phyloP scores from a whole-genome alignment of 2,888 invertebrate species.

The Nipponacmea schrenckii region DNA sequence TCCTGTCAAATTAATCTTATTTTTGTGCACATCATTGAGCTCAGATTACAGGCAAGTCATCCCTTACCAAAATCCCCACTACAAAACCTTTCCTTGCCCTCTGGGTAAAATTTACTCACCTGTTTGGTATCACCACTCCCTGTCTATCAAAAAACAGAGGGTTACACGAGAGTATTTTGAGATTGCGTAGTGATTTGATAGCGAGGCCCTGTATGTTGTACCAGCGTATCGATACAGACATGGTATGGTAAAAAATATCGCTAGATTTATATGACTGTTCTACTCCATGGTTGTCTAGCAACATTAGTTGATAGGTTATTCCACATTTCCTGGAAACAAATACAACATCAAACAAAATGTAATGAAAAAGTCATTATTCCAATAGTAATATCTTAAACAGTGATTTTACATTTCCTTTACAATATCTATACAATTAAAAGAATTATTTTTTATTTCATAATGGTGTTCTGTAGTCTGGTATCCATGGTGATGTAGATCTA shows the following conservation, averaged over 20 bases:
- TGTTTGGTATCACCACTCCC: conserved; percentile 48
- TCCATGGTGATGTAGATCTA: too few relatives aligned
- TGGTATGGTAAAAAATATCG: conserved; percentile 51
- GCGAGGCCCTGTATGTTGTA: conserved; percentile 48
- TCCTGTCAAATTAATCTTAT: too few relatives aligned
- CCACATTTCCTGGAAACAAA: conserved; percentile 41
- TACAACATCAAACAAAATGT: neutral
- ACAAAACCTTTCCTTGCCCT: too few relatives aligned
- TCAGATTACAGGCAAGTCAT: too few relatives aligned
- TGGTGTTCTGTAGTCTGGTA: too few relatives aligned
- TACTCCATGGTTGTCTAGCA: conserved; percentile 44
- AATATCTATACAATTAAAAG: too few relatives aligned
- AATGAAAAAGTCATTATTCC: neutral
- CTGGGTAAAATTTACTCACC: conserved; percentile 36
- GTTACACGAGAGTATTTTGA: conserved; percentile 54
- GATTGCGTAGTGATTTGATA: conserved; percentile 39
- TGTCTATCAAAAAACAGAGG: conserved; percentile 59
- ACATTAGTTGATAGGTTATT: conserved; percentile 47
- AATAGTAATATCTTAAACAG: neutral
- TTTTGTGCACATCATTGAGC: too few relatives aligned
- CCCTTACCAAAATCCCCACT: too few relatives aligned
- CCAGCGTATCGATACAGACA: conserved; percentile 56
- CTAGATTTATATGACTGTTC: conserved; percentile 38
- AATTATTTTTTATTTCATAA: too few relatives aligned
- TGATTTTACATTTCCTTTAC: neutral